These are phyloP conservation scores for Grammomys dolichurus DNA, from an alignment of 2,113 vertebrate genomes.

Conservation along the genomic window DNA sequence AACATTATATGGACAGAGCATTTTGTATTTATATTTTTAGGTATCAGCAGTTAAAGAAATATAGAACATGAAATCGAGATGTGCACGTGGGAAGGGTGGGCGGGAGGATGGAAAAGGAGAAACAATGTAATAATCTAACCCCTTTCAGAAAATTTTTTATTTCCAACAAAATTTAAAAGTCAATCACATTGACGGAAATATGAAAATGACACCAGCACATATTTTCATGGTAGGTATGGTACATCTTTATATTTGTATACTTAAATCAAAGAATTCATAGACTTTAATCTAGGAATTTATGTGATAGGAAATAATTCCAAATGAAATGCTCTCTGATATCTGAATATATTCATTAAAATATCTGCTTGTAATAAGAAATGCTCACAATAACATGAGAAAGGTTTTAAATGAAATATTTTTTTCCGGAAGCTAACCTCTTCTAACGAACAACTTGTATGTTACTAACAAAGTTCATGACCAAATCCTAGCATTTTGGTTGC, in stretches of 20 bases:
- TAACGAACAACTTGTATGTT: neutral
- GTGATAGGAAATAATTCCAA: neutral
- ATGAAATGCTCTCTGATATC: neutral
- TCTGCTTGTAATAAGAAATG: neutral
- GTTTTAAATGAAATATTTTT: neutral
- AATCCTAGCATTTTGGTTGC: neutral
- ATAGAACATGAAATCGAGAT: neutral
- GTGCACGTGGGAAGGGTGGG: neutral
- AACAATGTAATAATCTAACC: neutral
- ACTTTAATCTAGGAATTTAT: neutral
- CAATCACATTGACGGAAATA: neutral
- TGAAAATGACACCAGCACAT: neutral
- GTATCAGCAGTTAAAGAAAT: neutral
- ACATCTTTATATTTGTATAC: neutral
- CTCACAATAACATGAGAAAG: neutral
- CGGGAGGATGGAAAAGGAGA: neutral
- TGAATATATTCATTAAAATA: neutral
- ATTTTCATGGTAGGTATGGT: neutral
- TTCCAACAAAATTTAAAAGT: conserved; percentile 6
- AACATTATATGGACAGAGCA: neutral
- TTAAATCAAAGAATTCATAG: neutral
- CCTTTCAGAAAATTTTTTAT: neutral
- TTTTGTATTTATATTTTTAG: neutral
- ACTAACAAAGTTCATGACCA: neutral
- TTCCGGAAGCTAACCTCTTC: neutral